Evolutionary conservation across 2,797 vertebrate genomes (phyloP).

Genomic region (Brachymystax lenok): DNA sequence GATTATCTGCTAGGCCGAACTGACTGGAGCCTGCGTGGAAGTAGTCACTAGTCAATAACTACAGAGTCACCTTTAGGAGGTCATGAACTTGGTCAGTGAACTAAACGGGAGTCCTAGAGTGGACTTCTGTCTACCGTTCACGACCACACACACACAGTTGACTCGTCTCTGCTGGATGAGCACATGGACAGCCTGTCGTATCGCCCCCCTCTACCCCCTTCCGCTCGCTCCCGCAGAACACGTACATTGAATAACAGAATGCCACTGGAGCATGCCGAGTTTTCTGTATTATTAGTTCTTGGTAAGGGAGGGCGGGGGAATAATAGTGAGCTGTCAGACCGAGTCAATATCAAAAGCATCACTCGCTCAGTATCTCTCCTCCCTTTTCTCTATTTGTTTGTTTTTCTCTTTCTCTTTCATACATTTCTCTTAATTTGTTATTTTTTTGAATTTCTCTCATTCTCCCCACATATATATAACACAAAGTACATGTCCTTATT

Average conservation of each 20-base stretch:
- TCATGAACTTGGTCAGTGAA: neutral
- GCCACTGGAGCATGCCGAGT: neutral
- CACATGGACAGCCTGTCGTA: neutral
- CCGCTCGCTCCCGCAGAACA: neutral
- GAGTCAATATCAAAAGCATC: constrained; percentile 18
- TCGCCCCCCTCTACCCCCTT: neutral
- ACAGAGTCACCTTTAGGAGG: neutral
- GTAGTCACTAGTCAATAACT: neutral
- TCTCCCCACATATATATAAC: no score
- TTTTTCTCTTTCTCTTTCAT: no score
- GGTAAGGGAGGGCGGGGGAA: neutral
- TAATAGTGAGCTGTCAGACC: constrained; percentile 19
- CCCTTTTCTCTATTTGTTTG: neutral
- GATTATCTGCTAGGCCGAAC: no score
- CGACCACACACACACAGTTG: neutral
- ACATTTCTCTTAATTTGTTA: neutral
- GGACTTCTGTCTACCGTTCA: neutral
- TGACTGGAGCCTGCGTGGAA: neutral
- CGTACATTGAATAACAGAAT: neutral
- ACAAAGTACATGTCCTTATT: no score
- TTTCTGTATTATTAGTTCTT: constrained; percentile 8
- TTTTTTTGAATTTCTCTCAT: neutral
- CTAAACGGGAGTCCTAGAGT: neutral
- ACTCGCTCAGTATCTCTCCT: neutral
- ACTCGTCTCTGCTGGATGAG: constrained; percentile 2